Base-by-base conservation (phyloP, 2,888 invertebrate genomes). In the Campopleginae sp. region DNA sequence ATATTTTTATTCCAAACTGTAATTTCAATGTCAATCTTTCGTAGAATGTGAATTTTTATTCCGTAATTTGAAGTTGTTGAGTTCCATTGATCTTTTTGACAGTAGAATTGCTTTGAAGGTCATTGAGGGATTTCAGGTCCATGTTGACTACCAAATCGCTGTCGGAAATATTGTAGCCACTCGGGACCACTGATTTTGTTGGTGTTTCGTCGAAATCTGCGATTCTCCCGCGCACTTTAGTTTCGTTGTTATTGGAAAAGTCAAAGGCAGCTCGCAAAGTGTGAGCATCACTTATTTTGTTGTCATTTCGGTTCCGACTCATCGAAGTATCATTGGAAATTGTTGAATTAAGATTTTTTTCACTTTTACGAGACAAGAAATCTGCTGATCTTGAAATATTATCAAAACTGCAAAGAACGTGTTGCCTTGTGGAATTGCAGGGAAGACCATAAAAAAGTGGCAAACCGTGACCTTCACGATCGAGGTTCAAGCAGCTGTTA, bases 381-480 rank as follows among this genome's bases (percentile, higher is more conserved):
- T 31, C 31, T n/a, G 27, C 27, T 6, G 75, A 70, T 81, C 27
- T 72, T 8, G 72, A 63, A 14, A 12, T 19, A 38, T 70, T n/a
- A 2, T 65, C 66, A 48, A 85, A 63, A 65, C 76, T 66, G 38
- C 87, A 88, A 42, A 88, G 82, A 44, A 88, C 87, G 19, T 80
- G 80, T 70, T 88, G 88, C 46, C 46, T 82, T 17, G 83, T 80
- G 2, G 65, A 61, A 23, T 88, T 87, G 48, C 89, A 88, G 0
- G 85, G 78, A 27, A 88, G 74, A 12, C 88, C 88, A 54, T 89
- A 89, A 8, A 89, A 87, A 17, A 89, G 68, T 8, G 88, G 88
- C 42, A 83, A 80, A 38, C 85, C 87, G 17, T 86, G 85, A 54
- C 82, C 84, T 44, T 89, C 89, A 44, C 87, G 84, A 74, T 88